Evolutionary conservation across 1,140 invertebrate species (phyloP).

Genomic region (Dendroctonus ponderosae): DNA sequence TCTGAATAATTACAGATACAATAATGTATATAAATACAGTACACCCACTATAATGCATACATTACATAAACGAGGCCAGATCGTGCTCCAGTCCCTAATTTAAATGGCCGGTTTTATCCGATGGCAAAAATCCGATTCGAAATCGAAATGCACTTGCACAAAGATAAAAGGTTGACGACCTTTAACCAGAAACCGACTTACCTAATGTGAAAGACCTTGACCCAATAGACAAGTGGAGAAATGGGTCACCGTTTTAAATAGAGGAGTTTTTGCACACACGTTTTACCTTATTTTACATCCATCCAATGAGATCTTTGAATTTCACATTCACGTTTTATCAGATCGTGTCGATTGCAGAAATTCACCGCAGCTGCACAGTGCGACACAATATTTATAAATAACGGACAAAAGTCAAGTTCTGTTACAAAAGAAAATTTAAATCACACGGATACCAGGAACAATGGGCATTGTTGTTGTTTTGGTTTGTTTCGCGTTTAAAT

Average conservation of each 20-base stretch:
- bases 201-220: constrained; percentile 31
- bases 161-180: constrained; percentile 28
- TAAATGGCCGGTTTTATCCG: constrained; percentile 13
- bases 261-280: constrained; percentile 19
- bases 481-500: no score
- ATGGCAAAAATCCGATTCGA: constrained; percentile 8
- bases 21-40: no score
- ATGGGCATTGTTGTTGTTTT: no score
- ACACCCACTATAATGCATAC: no score
- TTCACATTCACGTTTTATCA: constrained; percentile 5
- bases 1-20: no score
- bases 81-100: constrained; percentile 1
- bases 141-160: constrained; percentile 23
- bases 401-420: constrained; percentile 3
- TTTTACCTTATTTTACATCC: not conserved
- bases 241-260: constrained; percentile 22
- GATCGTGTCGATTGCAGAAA: constrained; percentile 8
- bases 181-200: constrained; percentile 22
- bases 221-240: constrained; percentile 30
- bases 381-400: not conserved
- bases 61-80: constrained; percentile 8
- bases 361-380: constrained; percentile 8
- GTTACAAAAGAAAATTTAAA: no score
- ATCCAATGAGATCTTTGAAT: constrained; percentile 2
- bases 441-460: no score